Evolutionary conservation across 2,797 vertebrate species (phyloP).

Genomic region (Tarsius wallacei): DNA sequence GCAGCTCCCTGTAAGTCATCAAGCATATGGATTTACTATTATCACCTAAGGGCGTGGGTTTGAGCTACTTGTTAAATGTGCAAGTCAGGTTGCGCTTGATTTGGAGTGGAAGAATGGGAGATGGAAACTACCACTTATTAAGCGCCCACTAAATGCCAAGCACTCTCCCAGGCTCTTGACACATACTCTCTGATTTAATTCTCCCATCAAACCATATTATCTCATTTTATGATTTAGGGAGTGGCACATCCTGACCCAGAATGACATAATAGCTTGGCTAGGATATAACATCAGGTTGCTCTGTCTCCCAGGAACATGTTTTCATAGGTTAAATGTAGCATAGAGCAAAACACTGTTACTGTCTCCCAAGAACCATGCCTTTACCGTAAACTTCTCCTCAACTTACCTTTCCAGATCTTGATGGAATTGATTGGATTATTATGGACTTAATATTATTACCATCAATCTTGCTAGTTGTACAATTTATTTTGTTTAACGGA

Average conservation of each 20-base stretch:
- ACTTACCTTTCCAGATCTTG: slow-evolving; percentile 35
- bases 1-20: neutral
- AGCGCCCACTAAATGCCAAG: neutral
- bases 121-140: neutral
- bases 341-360: neutral
- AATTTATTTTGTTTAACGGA: slow-evolving; percentile 69
- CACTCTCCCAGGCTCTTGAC: neutral
- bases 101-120: neutral
- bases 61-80: neutral
- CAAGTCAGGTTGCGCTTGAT: neutral
- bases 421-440: slow-evolving; percentile 68
- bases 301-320: neutral
- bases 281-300: neutral
- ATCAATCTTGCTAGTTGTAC: slow-evolving; percentile 65
- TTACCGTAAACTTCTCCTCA: neutral
- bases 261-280: neutral
- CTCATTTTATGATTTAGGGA: neutral
- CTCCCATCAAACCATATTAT: neutral
- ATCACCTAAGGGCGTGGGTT: neutral
- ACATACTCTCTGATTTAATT: neutral
- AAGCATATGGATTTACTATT: neutral
- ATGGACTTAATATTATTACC: slow-evolving; percentile 60
- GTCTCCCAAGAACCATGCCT: slow-evolving; percentile 12
- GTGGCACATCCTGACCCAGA: neutral
- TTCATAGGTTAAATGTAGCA: neutral